phyloP scores from a whole-genome alignment of 2,888 invertebrate genomes.

The Andrena bicolor region DNA sequence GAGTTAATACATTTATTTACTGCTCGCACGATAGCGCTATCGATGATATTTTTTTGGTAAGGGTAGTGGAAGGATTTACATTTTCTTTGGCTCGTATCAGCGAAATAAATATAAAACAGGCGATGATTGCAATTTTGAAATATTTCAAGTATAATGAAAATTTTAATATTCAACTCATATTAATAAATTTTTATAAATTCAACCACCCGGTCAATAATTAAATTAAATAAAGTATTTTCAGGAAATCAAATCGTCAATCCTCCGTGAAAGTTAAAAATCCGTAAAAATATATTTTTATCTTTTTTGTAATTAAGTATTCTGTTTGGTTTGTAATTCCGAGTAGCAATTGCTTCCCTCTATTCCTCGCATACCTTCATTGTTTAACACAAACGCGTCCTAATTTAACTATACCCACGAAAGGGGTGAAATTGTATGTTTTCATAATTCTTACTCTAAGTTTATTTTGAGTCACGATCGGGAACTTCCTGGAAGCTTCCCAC shows the following conservation, averaged over 20 bases:
- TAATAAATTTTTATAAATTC: too few species aligned
- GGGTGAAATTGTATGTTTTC: neutral
- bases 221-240: too few species aligned
- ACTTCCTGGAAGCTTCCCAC: slow-evolving; percentile 25
- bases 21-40: slow-evolving; percentile 34
- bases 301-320: too few species aligned
- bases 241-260: too few species aligned
- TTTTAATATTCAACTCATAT: neutral
- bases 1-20: slow-evolving; percentile 37
- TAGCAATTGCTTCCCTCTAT: neutral
- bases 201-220: too few species aligned
- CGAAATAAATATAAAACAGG: neutral
- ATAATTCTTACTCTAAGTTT: slow-evolving; percentile 21
- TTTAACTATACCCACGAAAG: neutral
- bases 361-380: neutral
- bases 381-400: neutral
- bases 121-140: neutral
- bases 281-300: too few species aligned
- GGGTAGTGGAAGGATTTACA: slow-evolving; percentile 1
- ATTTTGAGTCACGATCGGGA: slow-evolving; percentile 20
- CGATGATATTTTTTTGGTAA: slow-evolving; percentile 21
- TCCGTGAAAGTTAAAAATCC: too few species aligned
- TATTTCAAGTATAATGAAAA: neutral
- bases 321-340: neutral
- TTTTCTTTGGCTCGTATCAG: neutral